Evolutionary conservation across 2,797 vertebrate genomes (phyloP).

Genomic region (Setipinna tenuifilis): DNA sequence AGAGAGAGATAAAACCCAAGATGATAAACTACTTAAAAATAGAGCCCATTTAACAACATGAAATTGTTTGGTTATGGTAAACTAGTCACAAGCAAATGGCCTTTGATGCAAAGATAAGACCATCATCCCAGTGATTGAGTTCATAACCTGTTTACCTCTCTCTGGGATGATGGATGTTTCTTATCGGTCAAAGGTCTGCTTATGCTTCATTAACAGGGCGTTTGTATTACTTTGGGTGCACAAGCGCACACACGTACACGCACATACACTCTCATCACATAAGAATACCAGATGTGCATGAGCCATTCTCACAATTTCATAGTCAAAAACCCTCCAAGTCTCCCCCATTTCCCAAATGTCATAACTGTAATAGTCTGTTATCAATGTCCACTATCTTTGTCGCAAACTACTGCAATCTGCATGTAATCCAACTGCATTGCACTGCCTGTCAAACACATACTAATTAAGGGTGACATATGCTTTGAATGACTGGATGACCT

Average conservation of each 20-base stretch:
- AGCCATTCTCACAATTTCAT: neutral
- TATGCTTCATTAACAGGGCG: neutral
- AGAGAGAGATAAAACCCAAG: neutral
- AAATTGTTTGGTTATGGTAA: neutral
- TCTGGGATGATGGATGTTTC: constrained; percentile 20
- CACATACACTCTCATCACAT: neutral
- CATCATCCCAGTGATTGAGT: neutral
- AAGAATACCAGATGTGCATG: neutral
- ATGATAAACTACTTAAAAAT: neutral
- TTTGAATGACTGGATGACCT: constrained; percentile 34
- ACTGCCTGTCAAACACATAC: constrained; percentile 61
- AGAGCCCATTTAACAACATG: neutral
- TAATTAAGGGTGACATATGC: constrained; percentile 63
- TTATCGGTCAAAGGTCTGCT: neutral
- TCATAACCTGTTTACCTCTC: neutral
- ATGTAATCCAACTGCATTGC: neutral
- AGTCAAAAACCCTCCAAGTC: neutral
- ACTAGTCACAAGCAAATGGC: neutral
- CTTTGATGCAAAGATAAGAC: neutral
- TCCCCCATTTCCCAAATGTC: neutral
- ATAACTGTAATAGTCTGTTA: neutral
- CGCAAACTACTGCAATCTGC: neutral
- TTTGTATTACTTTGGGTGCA: neutral
- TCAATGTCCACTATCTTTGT: neutral
- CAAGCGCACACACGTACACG: neutral